Percentiles rank a stretch among this genome's conserved stretches.
These are phyloP conservation scores for Hyperoplus immaculatus DNA, from an alignment of 2,797 vertebrate genomes.

Conservation along the genomic window DNA sequence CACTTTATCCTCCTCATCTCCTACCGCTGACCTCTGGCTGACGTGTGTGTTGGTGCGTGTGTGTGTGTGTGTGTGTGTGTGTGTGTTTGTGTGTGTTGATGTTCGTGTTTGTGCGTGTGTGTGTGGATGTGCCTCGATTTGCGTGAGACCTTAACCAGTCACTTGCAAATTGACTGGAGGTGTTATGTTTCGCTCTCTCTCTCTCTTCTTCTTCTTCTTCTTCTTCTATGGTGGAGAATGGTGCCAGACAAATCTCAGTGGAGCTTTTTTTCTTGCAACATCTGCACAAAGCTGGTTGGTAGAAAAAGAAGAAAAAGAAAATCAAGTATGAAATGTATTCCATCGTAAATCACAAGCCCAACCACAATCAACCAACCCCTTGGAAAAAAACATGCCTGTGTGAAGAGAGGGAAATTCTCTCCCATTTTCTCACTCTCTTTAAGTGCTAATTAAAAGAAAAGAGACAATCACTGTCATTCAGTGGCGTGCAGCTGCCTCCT, in stretches of 20 bases:
- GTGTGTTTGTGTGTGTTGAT: too few species aligned
- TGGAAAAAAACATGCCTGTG: conserved; percentile 55
- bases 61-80: too few species aligned
- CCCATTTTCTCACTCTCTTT: conserved; percentile 40
- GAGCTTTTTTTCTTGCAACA: conserved; percentile 27
- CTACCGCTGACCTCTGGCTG: conserved; percentile 46
- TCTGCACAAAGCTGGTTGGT: conserved; percentile 31
- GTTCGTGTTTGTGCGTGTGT: too few species aligned
- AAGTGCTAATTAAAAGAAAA: conserved; percentile 72
- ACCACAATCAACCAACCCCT: conserved; percentile 53
- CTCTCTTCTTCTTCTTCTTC: too few species aligned
- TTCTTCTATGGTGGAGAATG: conserved; percentile 13
- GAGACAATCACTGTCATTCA: conserved; percentile 82
- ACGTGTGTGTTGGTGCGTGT: too few species aligned
- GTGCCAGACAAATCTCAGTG: conserved; percentile 39
- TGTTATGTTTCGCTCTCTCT: conserved; percentile 25
- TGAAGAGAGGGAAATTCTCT: conserved; percentile 61
- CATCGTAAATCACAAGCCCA: conserved; percentile 48
- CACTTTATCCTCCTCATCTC: conserved; percentile 43
- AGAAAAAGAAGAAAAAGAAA: conserved; percentile 11
- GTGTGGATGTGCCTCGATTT: conserved; percentile 56
- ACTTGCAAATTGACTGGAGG: conserved; percentile 46
- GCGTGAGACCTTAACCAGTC: conserved; percentile 77
- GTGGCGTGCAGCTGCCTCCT: conserved; percentile 90
- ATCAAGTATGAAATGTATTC: conserved; percentile 39